Conservation (phyloP, 2,888 invertebrate genomes). For the Paralinhomoeus sp. region DNA sequence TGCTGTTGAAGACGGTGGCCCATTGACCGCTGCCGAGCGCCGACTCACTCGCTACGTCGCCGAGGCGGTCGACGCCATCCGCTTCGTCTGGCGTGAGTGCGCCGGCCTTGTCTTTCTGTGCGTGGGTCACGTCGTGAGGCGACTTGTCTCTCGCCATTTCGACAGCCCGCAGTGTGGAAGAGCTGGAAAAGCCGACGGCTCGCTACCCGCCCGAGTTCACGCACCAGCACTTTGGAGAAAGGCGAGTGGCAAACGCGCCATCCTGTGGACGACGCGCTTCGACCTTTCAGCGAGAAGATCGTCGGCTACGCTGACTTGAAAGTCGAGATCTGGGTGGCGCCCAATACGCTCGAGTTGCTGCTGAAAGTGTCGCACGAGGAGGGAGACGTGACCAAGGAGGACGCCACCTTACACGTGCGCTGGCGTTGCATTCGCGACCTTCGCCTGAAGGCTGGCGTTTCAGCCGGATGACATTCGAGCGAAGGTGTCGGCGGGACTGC, state of each 20-base stretch:
- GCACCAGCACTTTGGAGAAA: slow-evolving; percentile 73
- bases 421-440: not conserved
- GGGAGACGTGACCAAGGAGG: no score
- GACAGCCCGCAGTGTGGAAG: no score
- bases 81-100: no score
- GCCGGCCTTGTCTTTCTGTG: no score
- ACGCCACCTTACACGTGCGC: no score
- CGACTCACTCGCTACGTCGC: no score
- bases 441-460: not conserved
- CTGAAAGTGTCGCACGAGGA: slow-evolving; percentile 22
- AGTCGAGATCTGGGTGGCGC: slow-evolving; percentile 52
- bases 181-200: no score
- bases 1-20: no score
- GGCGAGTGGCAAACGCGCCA: slow-evolving; percentile 27
- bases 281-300: slow-evolving; percentile 47
- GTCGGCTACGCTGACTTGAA: slow-evolving; percentile 71
- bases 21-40: no score
- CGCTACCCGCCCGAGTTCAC: slow-evolving; percentile 59
- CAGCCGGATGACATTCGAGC: slow-evolving; percentile 15
- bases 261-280: not conserved
- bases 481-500: slow-evolving; percentile 10
- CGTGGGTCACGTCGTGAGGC: no score
- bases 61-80: no score
- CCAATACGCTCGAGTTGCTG: slow-evolving; percentile 47
- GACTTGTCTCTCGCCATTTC: no score